Evolutionary conservation across 2,888 invertebrate species (phyloP).

Genomic region (Leptodirus hochenwartii): DNA sequence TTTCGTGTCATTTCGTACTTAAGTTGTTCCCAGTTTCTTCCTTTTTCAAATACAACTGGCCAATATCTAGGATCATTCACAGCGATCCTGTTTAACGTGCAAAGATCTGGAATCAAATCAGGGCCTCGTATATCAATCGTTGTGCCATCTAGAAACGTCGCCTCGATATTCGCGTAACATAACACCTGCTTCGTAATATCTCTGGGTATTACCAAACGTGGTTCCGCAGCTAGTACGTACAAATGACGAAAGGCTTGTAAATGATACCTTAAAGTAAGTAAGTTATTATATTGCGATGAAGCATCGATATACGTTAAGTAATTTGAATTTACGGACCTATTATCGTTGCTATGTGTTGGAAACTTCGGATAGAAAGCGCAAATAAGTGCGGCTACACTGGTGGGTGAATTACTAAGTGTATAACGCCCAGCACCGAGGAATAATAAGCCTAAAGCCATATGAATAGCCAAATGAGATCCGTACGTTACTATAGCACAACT

Average conservation of each 20-base stretch:
- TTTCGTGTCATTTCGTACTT: too few relatives aligned
- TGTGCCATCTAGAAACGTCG: conserved; percentile 29
- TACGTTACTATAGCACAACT: conserved; percentile 60
- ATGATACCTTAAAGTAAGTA: conserved; percentile 53
- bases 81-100: conserved; percentile 51
- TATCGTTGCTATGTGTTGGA: conserved; percentile 91
- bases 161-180: conserved; percentile 64
- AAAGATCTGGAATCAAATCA: conserved; percentile 68
- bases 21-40: conserved; percentile 69
- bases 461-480: conserved; percentile 87
- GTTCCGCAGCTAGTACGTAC: conserved; percentile 87
- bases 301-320: neutral
- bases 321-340: conserved; percentile 41
- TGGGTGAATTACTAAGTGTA: conserved; percentile 63
- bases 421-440: conserved; percentile 89
- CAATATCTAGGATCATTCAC: conserved; percentile 78
- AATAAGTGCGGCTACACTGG: conserved; percentile 75
- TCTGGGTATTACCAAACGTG: conserved; percentile 69
- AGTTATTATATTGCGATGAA: neutral
- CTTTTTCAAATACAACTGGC: conserved; percentile 68
- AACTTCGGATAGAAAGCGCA: conserved; percentile 95
- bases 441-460: conserved; percentile 82
- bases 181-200: conserved; percentile 65
- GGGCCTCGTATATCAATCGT: conserved; percentile 47
- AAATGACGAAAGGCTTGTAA: conserved; percentile 92